A percentile compares a stretch with the other conserved stretches of the same genome.
phyloP scores from a whole-genome alignment of 2,888 invertebrate genomes.

The Agrotis exclamationis region DNA sequence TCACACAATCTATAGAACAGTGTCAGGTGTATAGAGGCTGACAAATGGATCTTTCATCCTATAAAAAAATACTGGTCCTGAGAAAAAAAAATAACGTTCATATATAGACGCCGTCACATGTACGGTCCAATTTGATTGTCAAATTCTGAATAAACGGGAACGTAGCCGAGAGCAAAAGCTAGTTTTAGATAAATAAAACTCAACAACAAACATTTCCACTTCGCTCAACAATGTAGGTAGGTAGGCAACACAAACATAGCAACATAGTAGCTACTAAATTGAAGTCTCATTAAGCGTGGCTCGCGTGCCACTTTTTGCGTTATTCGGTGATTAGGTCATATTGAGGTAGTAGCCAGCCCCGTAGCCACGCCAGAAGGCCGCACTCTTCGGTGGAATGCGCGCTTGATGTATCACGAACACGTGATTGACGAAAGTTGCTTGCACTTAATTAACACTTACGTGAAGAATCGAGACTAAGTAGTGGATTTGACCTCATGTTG shows the following conservation, averaged over 20 bases:
- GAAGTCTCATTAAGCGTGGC: constrained; percentile 55
- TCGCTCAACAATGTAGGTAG: constrained; percentile 6
- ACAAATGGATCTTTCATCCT: too few relatives aligned
- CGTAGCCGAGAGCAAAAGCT: too few relatives aligned
- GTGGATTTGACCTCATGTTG: constrained; percentile 14
- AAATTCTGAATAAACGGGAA: too few relatives aligned
- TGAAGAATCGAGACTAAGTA: constrained; percentile 7
- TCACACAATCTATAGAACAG: too few relatives aligned
- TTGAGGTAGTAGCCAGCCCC: constrained; percentile 39
- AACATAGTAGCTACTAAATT: constrained; percentile 45
- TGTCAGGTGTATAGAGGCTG: too few relatives aligned
- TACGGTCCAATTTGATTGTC: too few relatives aligned
- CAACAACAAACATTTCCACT: background rate
- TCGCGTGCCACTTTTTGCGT: constrained; percentile 60
- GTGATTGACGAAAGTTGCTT: constrained; percentile 49
- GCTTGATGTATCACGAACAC: constrained; percentile 51
- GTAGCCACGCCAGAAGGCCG: constrained; percentile 28
- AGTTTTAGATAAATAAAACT: background rate
- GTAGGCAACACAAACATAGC: constrained; percentile 23
- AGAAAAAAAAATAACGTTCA: too few relatives aligned
- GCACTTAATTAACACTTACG: constrained; percentile 18
- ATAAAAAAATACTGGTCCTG: too few relatives aligned
- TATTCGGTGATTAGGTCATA: constrained; percentile 63
- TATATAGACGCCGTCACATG: too few relatives aligned
- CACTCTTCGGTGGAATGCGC: constrained; percentile 41